A percentile compares a stretch with the other conserved stretches of the same genome.
phyloP scores from a whole-genome alignment of 2,797 vertebrate species.

The Malacoctenus gilli region DNA sequence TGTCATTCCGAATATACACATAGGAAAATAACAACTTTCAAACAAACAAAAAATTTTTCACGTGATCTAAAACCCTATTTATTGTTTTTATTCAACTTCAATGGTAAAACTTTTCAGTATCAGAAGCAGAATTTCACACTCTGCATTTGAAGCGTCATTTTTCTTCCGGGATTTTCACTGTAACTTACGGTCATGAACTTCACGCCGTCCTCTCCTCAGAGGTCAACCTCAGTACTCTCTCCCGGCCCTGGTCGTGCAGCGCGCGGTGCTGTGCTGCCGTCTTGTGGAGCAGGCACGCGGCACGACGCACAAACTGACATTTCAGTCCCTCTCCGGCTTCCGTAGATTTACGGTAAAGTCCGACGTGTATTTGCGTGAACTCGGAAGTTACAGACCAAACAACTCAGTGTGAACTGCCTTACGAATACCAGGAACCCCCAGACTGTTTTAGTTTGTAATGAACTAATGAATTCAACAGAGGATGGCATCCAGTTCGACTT shows the following conservation, averaged over 20 bases:
- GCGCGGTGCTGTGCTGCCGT: conserved; percentile 26
- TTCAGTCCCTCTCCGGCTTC: conserved; percentile 55
- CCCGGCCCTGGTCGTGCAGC: no score
- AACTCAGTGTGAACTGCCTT: background rate
- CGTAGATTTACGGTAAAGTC: conserved; percentile 64
- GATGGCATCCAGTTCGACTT: conserved; percentile 72
- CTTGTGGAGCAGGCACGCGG: conserved; percentile 34
- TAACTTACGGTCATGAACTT: conserved; percentile 21
- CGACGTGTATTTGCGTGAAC: conserved; percentile 77
- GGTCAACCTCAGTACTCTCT: background rate
- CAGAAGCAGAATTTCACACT: no score
- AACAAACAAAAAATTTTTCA: no score
- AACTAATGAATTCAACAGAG: conserved; percentile 72
- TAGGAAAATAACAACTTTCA: no score
- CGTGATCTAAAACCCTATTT: no score
- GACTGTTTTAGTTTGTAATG: background rate
- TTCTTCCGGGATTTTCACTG: no score
- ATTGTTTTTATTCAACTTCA: no score
- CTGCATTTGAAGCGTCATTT: no score
- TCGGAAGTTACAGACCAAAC: conserved; percentile 25
- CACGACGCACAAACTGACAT: no score
- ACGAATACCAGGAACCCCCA: conserved; percentile 3
- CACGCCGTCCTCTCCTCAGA: background rate
- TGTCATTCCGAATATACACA: no score
- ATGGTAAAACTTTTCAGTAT: no score